Percentiles rank a stretch among this genome's conserved stretches.
phyloP scores from a whole-genome alignment of 2,888 invertebrate species.

The Blastobasis adustella region DNA sequence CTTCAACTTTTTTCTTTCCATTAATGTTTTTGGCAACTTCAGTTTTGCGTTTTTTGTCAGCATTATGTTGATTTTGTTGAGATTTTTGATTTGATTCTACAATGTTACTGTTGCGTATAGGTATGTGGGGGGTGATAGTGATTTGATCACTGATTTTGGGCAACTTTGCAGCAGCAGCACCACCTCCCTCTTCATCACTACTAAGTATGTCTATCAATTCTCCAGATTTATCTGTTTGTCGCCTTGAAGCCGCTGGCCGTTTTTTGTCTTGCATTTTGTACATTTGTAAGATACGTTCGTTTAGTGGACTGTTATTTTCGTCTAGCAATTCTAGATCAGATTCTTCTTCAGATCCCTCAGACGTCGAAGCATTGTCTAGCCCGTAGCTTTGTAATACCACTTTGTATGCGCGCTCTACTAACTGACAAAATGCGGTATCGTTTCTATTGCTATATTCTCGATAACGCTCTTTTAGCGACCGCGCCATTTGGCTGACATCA shows the following conservation, averaged over 20 bases:
- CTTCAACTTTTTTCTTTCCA: conserved; percentile 48
- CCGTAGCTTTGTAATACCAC: conserved; percentile 82
- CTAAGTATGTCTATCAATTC: conserved; percentile 65
- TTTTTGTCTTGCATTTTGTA: conserved; percentile 69
- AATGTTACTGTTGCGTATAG: conserved; percentile 38
- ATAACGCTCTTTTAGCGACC: conserved; percentile 81
- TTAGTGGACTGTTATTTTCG: conserved; percentile 85
- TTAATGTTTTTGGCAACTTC: conserved; percentile 34
- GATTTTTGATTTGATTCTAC: conserved; percentile 34
- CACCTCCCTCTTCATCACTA: conserved; percentile 57
- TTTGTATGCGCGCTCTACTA: conserved; percentile 86
- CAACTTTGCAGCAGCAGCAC: conserved; percentile 50
- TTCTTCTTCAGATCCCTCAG: conserved; percentile 76
- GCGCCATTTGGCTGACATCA: conserved; percentile 89
- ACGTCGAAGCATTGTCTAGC: conserved; percentile 72
- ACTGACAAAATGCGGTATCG: conserved; percentile 83
- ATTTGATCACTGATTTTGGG: conserved; percentile 69
- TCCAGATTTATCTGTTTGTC: conserved; percentile 53
- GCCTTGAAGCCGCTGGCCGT: conserved; percentile 48
- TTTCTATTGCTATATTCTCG: conserved; percentile 88
- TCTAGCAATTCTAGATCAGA: conserved; percentile 84
- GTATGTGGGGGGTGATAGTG: conserved; percentile 64
- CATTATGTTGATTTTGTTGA: conserved; percentile 37
- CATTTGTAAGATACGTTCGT: conserved; percentile 70
- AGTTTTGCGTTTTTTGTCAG: conserved; percentile 56